phyloP scores from a whole-genome alignment of 2,888 invertebrate species.

The Meiosimyza platycephala region DNA sequence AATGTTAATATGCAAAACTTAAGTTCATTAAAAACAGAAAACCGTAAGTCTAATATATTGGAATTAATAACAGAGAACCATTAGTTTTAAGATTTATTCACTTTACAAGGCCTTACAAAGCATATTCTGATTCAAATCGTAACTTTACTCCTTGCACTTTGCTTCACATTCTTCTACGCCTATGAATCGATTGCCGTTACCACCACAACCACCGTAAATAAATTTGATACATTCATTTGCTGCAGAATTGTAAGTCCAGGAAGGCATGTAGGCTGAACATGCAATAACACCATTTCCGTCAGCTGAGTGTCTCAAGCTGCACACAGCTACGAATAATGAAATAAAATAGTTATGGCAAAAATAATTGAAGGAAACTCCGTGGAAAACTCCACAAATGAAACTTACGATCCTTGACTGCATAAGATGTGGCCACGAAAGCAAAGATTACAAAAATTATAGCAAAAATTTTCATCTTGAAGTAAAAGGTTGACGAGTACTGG shows the following conservation, averaged over 20 bases:
- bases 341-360: background rate
- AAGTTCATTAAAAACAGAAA: too few relatives aligned
- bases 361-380: too few relatives aligned
- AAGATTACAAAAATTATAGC: constrained; percentile 3
- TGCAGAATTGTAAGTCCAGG: constrained; percentile 59
- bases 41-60: too few relatives aligned
- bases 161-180: constrained; percentile 73
- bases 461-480: constrained; percentile 18
- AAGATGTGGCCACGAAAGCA: background rate
- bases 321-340: background rate
- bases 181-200: constrained; percentile 83
- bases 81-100: too few relatives aligned
- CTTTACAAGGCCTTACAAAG: too few relatives aligned
- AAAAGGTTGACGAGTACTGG: too few relatives aligned
- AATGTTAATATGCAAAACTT: too few relatives aligned
- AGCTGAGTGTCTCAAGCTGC: too few relatives aligned
- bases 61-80: too few relatives aligned
- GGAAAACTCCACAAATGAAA: background rate
- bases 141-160: constrained; percentile 65
- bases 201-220: constrained; percentile 80
- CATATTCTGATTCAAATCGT: background rate
- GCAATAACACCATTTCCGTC: too few relatives aligned
- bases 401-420: constrained; percentile 26
- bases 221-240: constrained; percentile 76
- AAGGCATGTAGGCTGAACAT: too few relatives aligned